Base-by-base conservation (phyloP, 2,113 vertebrate genomes). In the Climacteris rufus region DNA sequence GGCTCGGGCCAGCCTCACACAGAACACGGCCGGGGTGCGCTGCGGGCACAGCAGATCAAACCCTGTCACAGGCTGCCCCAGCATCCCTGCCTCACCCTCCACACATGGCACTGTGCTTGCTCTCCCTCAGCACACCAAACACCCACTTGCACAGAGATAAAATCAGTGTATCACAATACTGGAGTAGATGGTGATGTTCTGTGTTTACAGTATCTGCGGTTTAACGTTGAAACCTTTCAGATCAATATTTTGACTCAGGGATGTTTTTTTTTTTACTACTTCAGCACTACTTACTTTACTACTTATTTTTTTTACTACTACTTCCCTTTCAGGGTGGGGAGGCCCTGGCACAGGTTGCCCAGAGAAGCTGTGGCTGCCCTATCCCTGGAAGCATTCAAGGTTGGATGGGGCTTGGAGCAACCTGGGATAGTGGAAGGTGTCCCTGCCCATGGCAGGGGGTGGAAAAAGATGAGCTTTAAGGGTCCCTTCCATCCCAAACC, bases 21-120 rank as follows among this genome's bases (percentile, higher is more conserved):
- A 99, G 97, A 98, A 99, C 49, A 98, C 96, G 1, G 98, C 98
- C 0, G 99, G 99, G 15, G 98, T 98, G 47, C 99, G 97, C 99
- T 99, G 97, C 84, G 72, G 87, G 94, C 10, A 25, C 66, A 74
- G 60, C 2, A 3, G 7, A 1, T 33, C 1, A 69, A 37, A n/a
- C 20, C 33, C 25, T 30, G 2, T 3, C 50, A 25, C 15, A 4
- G 7, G 2, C 52, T 37, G 45, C 22, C 64, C 4, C 66, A 37
- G 3, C 5, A 12, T 5, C 19, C 25, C 25, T 8, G 31, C 31
- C 31, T n/a, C 56, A 15, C 44, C 15, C 42, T 22, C 52, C 56
- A 52, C 44, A 83, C 42, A 27, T 1, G 22, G 28, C 49, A 50
- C 19, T 1, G 11, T 3, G 4, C 22, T 1, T 49, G 44, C 14